Evolutionary conservation across 2,888 invertebrate genomes (phyloP), one percentile per base, ranked within the genome.

Genomic region (Tetragonisca angustula): DNA sequence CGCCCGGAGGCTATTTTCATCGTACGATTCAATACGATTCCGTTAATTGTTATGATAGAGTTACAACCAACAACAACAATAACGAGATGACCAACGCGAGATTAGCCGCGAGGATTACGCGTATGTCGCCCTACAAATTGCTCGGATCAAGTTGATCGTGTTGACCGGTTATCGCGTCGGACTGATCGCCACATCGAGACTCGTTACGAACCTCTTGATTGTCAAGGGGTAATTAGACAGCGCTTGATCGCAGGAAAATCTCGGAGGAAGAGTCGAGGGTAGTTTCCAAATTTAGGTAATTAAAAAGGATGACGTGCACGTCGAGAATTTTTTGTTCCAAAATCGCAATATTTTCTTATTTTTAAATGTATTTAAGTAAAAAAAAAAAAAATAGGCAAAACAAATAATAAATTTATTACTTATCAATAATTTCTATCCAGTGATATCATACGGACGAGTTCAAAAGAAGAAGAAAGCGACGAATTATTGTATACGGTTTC

Each of bases 11-110:
- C 36, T 52, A 54, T 36, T 61, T 80, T 80, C 67, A 17, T 21
- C 54, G 67, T 68, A 68, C 81, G 61, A 80, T 80, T 80, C 17
- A 72, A 73, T 73, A 80, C 72, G 21, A 64, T 73, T 76, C 68
- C 54, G 68, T 77, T 78, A 84, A 83, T 74, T 83, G 62, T 52
- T 36, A 54, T 5, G 52, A 64, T 70, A 50, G n/a, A 67, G 52
- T 62, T 52, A 36, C 72, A 71, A 68, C 74, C 68, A 4, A n/a
- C 72, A 71, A 68, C 74, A 50, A 72, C 49, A 61, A 54, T 62
- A 4, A n/a, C 27, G 27, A 27, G n/a, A 49, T 56, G 32, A 9
- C 70, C 67, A 36, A n/a, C n/a, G 27, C 27, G 32, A 75, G 72
- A 24, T 64, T 74, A 32, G 32, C 59, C 49, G 9, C 21, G 27